A percentile compares a stretch with the other conserved stretches of the same genome.
phyloP scores from a whole-genome alignment of 2,113 vertebrate genomes.

The Rhegmatorhina hoffmannsi region DNA sequence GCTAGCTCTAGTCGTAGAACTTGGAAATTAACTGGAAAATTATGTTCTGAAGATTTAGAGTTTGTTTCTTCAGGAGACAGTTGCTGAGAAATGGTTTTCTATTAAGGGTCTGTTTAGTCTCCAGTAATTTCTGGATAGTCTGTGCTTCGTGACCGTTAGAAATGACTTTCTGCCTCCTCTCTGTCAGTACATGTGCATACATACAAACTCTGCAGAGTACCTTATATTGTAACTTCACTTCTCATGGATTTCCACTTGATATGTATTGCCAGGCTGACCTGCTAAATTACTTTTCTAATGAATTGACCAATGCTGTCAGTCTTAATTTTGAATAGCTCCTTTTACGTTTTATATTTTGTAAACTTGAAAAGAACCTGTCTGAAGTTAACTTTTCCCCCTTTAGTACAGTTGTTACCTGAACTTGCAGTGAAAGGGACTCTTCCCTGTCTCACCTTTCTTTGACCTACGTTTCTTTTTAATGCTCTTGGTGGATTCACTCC shows the following conservation, averaged over 20 bases:
- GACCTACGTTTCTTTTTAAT: slow-evolving; percentile 12
- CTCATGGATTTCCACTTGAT: background rate
- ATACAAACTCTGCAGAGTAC: background rate
- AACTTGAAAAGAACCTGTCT: background rate
- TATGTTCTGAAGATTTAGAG: background rate
- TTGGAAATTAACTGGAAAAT: background rate
- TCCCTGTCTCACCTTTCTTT: background rate
- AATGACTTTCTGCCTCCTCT: background rate
- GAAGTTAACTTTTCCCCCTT: slow-evolving; percentile 4
- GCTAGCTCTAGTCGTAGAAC: background rate
- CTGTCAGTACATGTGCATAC: rapidly evolving
- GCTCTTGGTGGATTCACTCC: background rate
- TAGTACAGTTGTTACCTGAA: background rate
- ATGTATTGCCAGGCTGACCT: background rate
- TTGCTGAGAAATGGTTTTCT: background rate
- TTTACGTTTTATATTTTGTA: background rate
- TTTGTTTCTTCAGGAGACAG: background rate
- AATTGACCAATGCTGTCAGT: background rate
- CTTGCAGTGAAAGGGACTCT: background rate
- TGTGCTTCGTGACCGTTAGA: background rate
- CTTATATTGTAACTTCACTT: background rate
- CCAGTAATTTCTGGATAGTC: background rate
- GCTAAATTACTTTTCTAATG: background rate
- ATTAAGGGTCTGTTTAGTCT: background rate
- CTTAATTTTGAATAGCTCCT: background rate